A percentile compares a stretch with the other conserved stretches of the same genome.
Evolutionary conservation across 2,888 invertebrate genomes (phyloP).

Genomic region (Plagodis pulveraria): DNA sequence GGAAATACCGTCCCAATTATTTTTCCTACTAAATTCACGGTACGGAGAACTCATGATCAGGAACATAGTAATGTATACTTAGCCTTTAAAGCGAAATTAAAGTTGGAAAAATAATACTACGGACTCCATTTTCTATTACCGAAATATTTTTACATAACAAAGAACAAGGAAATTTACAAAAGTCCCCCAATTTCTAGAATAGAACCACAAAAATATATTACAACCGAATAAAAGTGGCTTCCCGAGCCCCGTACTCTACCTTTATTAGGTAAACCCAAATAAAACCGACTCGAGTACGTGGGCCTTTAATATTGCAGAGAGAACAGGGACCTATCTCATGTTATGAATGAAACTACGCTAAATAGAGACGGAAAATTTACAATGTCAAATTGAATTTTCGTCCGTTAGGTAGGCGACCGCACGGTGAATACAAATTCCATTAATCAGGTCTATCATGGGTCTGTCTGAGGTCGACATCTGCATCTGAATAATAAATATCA

Average conservation of each 20-base stretch:
- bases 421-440: constrained; percentile 18
- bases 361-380: constrained; percentile 15
- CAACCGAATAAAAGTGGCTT: constrained; percentile 10
- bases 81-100: too few relatives aligned
- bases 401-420: constrained; percentile 3
- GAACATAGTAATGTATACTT: too few relatives aligned
- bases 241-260: constrained; percentile 4
- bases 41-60: too few relatives aligned
- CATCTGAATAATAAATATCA: constrained; percentile 30
- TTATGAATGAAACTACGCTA: constrained; percentile 24
- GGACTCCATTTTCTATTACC: too few relatives aligned
- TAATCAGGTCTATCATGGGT: constrained; percentile 11
- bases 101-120: too few relatives aligned
- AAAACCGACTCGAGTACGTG: constrained; percentile 13
- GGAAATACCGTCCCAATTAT: too few relatives aligned
- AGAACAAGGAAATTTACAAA: neutral
- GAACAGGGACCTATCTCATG: constrained; percentile 6
- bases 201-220: constrained; percentile 10
- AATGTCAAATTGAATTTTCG: constrained; percentile 25
- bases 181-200: constrained; percentile 11
- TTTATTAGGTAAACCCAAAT: constrained; percentile 24
- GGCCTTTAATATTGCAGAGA: constrained; percentile 17
- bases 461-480: neutral
- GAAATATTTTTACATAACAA: neutral
- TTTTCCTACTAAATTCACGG: too few relatives aligned